Conservation (phyloP, 2,888 invertebrate genomes). For the Acrobasis consociella region DNA sequence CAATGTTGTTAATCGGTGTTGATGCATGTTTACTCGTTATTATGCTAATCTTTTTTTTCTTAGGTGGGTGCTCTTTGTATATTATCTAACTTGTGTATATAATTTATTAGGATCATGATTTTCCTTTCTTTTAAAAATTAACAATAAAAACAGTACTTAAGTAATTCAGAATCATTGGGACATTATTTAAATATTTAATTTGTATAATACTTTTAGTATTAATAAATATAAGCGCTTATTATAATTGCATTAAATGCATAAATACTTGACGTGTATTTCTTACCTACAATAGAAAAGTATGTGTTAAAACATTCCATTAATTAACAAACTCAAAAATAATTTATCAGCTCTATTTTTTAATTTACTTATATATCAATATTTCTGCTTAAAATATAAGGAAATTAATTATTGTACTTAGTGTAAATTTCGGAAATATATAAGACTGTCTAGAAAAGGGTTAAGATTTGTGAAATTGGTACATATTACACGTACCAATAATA, state of each 20-base stretch:
- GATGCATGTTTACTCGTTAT: no score
- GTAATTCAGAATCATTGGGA: no score
- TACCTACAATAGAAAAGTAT: not conserved
- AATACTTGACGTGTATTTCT: not conserved
- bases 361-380: not conserved
- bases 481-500: not conserved
- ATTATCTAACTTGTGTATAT: no score
- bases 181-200: no score
- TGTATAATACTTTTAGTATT: no score
- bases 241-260: constrained; percentile 23
- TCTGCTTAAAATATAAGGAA: constrained; percentile 17
- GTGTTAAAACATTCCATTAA: constrained; percentile 3
- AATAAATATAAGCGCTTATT: no score
- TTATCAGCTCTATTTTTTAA: not conserved
- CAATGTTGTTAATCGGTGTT: no score
- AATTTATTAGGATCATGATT: no score
- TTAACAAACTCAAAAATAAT: not conserved
- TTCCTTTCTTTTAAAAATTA: no score
- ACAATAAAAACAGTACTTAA: no score
- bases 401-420: constrained; percentile 25
- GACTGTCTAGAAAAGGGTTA: constrained; percentile 30
- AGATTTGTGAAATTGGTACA: constrained; percentile 24
- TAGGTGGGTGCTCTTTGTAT: no score
- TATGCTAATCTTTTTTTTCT: no score
- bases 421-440: constrained; percentile 30